These are phyloP conservation scores for Epinephelus moara DNA, from an alignment of 2,113 vertebrate genomes.

Conservation along the genomic window DNA sequence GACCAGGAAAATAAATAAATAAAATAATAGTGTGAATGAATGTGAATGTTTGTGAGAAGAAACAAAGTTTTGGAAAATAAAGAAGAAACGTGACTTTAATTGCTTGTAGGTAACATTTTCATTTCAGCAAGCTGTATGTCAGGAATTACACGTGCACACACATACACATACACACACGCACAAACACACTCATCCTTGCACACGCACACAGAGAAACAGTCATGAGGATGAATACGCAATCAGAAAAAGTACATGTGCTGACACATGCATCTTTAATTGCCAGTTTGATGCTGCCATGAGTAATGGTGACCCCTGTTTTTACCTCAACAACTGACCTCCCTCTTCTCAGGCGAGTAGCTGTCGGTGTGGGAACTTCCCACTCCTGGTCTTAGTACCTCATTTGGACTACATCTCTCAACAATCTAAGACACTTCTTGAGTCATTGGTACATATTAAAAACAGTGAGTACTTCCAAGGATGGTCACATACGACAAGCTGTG, in stretches of 20 bases:
- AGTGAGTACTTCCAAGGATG: conserved; percentile 34
- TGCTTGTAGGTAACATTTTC: conserved; percentile 67
- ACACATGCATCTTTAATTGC: conserved; percentile 67
- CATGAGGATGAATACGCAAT: conserved; percentile 68
- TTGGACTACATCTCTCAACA: conserved; percentile 65
- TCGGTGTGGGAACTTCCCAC: conserved; percentile 46
- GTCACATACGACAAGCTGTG: conserved; percentile 27
- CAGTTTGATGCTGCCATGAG: conserved; percentile 60
- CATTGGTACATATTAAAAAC: conserved; percentile 57
- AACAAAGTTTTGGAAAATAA: conserved; percentile 52
- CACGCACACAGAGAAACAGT: conserved; percentile 45
- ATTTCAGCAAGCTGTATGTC: conserved; percentile 61
- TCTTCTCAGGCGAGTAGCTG: conserved; percentile 41
- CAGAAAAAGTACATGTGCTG: conserved; percentile 59
- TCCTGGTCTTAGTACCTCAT: conserved; percentile 51
- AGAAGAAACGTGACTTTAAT: conserved; percentile 75
- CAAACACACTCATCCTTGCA: neutral
- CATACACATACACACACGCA: conserved; percentile 6
- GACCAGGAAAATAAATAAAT: fast-evolving
- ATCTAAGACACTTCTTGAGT: conserved; percentile 60
- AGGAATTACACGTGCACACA: conserved; percentile 24
- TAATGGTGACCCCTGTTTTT: conserved; percentile 31
- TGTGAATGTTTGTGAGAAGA: conserved; percentile 25
- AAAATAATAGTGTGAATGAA: conserved; percentile 12
- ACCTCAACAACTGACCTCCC: conserved; percentile 27